Evolutionary conservation across 64 coral and sea anemone species (phyloP).

Genomic region (Trachythela sp.): DNA sequence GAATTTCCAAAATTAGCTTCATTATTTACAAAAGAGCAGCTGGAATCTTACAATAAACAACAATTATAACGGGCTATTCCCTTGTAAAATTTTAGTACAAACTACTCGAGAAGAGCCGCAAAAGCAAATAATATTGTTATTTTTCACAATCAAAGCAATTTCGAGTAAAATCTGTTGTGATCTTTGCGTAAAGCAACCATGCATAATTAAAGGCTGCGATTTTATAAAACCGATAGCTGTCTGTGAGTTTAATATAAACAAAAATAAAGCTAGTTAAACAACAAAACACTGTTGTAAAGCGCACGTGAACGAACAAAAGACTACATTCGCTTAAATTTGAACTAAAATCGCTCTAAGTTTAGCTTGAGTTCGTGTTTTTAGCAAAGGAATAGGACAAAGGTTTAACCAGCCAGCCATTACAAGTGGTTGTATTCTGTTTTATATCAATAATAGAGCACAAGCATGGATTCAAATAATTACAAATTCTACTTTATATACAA

Average conservation of each 20-base stretch:
- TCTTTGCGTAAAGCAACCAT: background rate
- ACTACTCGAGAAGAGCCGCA: background rate
- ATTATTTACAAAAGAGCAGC: background rate
- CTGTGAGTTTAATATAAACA: background rate
- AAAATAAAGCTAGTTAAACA: background rate
- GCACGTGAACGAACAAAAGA: background rate
- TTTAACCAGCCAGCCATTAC: background rate
- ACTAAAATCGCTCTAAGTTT: background rate
- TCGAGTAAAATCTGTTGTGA: background rate
- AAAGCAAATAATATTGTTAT: background rate
- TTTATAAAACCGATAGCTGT: background rate
- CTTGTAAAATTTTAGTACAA: background rate
- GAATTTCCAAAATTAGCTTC: no score
- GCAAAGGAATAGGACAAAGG: background rate
- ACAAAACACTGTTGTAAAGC: background rate
- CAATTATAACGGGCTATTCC: background rate
- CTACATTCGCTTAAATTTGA: background rate
- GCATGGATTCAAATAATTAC: no score
- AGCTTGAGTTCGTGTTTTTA: background rate
- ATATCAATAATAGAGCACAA: background rate
- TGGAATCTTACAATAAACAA: background rate
- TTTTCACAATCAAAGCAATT: background rate
- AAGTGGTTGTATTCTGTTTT: slow-evolving; percentile 3
- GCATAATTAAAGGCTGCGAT: background rate
- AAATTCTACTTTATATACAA: no score